Percentiles rank a stretch among this genome's conserved stretches.
Evolutionary conservation across 2,888 invertebrate species (phyloP).

Genomic region (Dusona sp.): DNA sequence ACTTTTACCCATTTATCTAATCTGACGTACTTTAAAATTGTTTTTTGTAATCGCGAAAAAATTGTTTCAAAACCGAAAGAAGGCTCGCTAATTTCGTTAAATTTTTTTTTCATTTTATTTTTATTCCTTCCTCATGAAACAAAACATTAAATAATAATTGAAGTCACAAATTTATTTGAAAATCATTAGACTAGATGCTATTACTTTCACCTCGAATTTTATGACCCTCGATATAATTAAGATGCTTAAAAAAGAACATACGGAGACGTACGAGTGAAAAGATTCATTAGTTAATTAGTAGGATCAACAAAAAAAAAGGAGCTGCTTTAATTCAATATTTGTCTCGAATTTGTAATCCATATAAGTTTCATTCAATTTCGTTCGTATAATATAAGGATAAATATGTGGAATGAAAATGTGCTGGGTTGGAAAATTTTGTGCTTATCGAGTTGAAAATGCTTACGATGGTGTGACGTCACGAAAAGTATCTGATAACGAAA

Average conservation of each 20-base stretch:
- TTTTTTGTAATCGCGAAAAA: background rate
- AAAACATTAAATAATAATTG: too few species aligned
- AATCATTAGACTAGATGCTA: background rate
- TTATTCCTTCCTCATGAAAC: too few species aligned
- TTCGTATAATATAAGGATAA: background rate
- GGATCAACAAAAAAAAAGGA: background rate
- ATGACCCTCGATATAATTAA: too few species aligned
- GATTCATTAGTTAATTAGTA: background rate
- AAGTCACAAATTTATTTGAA: background rate
- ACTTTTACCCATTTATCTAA: conserved; percentile 24
- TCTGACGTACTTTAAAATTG: background rate
- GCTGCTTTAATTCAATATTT: background rate
- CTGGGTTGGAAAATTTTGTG: conserved; percentile 12
- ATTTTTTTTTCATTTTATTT: too few species aligned
- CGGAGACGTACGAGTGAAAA: background rate
- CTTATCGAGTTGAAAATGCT: conserved; percentile 28
- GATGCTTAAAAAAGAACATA: too few species aligned
- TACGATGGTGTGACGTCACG: conserved; percentile 46
- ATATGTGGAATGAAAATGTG: background rate
- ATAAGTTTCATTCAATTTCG: background rate
- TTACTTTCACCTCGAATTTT: too few species aligned
- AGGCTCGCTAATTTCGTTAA: too few species aligned
- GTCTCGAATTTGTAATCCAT: background rate
- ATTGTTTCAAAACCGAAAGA: background rate
- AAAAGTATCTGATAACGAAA: conserved; percentile 51